A percentile compares a stretch with the other conserved stretches of the same genome.
Evolutionary conservation across 2,113 vertebrate genomes (phyloP).

Genomic region (Cottus gobio): DNA sequence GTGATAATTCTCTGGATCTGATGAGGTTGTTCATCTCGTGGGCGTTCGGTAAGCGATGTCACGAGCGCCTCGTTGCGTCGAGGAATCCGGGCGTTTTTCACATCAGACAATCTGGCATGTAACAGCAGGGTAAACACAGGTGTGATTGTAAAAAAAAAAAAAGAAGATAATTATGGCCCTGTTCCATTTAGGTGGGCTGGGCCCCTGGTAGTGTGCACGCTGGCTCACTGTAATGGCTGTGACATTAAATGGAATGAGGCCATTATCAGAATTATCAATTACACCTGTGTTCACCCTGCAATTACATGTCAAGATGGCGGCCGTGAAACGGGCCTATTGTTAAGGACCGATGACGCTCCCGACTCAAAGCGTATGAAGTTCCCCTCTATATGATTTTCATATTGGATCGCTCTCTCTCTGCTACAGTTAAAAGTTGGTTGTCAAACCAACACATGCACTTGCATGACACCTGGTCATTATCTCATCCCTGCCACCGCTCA

Average conservation of each 20-base stretch:
- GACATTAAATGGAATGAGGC: not conserved
- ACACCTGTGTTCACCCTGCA: not conserved
- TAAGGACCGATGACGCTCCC: not conserved
- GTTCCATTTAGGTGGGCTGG: too few relatives aligned
- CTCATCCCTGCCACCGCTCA: slow-evolving; percentile 3
- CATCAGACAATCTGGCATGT: not conserved
- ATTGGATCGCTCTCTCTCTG: too few relatives aligned
- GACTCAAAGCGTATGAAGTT: not conserved
- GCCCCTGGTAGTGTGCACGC: too few relatives aligned
- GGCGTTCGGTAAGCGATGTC: too few relatives aligned
- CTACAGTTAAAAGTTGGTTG: not conserved
- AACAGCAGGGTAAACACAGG: not conserved
- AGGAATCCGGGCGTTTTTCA: not conserved
- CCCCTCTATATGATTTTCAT: not conserved
- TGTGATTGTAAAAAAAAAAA: not conserved
- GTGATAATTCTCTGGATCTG: slow-evolving; percentile 1
- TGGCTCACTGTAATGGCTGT: too few relatives aligned
- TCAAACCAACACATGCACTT: not conserved
- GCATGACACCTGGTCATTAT: slow-evolving; percentile 23
- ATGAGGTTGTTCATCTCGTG: not conserved
- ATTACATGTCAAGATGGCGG: not conserved
- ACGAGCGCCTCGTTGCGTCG: too few relatives aligned
- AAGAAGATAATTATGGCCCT: too few relatives aligned
- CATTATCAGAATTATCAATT: not conserved
- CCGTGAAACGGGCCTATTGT: not conserved